Evolutionary conservation across 2,113 vertebrate species (phyloP), one percentile per base, ranked within the genome.

Genomic region (Microcebus lehilahytsara): DNA sequence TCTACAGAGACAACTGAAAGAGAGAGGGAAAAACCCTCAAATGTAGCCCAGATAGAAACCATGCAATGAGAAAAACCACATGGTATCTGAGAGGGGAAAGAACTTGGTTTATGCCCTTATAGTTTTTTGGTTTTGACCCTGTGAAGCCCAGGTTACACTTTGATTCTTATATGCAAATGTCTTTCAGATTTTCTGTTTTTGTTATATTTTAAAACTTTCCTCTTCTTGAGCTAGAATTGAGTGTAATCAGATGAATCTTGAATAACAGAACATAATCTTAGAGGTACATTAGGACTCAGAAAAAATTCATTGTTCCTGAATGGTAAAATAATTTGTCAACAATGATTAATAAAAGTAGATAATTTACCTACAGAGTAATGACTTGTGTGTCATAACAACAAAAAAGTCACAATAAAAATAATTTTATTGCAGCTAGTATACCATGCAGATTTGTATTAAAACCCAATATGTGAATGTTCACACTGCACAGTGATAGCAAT

Each of bases 281-380:
- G 60, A 83, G 23, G 13, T 74, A 84, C 72, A 49, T 66, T n/a
- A 91, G 13, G 53, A 75, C 34, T 89, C n/a, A 51, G 40, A 37
- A 85, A 58, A 75, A n/a, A 4, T 56, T 86, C 23, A 72, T 42
- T 77, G 56, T 67, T 93, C 53, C 62, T 85, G 32, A 96, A 53
- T 72, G 42, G 46, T 62, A 87, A 92, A 72, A 95, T 93, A 87
- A 84, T 89, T 93, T 94, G 51, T 96, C 67, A 85, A 85, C 60
- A 16, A 53, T 83, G 56, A 95, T 95, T 74, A 97, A 90, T 60
- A 97, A 95, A 22, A 94, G 40, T 78, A 27, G 0, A n/a, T 56
- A 91, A 67, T 88, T 94, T 91, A 64, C 67, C 72, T 93, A 84
- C 1, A 89, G 89, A 25, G 93, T 67, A 93, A 95, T 74, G 72